Percentiles rank a stretch among this genome's conserved stretches.
Conservation (phyloP, 2,888 invertebrate species). For the Hypomecis atomaria region DNA sequence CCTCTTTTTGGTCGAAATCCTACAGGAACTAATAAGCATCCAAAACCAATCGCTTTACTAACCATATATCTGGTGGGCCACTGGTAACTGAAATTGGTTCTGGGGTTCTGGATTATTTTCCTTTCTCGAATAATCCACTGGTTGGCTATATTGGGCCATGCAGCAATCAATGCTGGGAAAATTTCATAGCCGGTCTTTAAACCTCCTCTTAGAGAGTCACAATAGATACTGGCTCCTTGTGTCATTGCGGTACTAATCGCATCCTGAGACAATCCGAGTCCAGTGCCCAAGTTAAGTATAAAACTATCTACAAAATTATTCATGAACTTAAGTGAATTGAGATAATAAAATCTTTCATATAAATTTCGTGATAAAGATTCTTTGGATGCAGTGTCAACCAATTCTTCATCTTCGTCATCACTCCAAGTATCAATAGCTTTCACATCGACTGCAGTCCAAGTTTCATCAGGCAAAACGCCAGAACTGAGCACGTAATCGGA, state of each 20-base stretch:
- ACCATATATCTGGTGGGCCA: constrained; percentile 90
- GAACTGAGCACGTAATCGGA: constrained; percentile 69
- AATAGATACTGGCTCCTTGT: constrained; percentile 88
- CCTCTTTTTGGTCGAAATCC: constrained; percentile 87
- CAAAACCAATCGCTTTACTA: constrained; percentile 86
- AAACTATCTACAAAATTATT: constrained; percentile 88
- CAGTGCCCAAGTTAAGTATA: constrained; percentile 83
- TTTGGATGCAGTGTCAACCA: constrained; percentile 59
- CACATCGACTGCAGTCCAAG: constrained; percentile 76
- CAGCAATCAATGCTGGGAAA: constrained; percentile 87
- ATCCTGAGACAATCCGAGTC: constrained; percentile 83
- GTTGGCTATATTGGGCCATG: constrained; percentile 89
- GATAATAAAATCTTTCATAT: constrained; percentile 79
- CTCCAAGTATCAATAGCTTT: constrained; percentile 69
- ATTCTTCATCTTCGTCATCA: constrained; percentile 73
- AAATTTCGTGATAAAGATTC: constrained; percentile 64
- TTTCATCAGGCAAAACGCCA: constrained; percentile 80
- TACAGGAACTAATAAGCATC: constrained; percentile 89
- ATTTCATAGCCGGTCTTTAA: constrained; percentile 85
- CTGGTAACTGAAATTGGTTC: constrained; percentile 84
- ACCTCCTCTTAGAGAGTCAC: constrained; percentile 76
- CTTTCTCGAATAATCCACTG: constrained; percentile 87
- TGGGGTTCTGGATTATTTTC: constrained; percentile 82
- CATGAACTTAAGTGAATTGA: constrained; percentile 89
- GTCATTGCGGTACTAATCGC: constrained; percentile 83